Evolutionary conservation across 2,888 invertebrate genomes (phyloP), one percentile per base, ranked within the genome.

Genomic region (Amphipyra berbera): DNA sequence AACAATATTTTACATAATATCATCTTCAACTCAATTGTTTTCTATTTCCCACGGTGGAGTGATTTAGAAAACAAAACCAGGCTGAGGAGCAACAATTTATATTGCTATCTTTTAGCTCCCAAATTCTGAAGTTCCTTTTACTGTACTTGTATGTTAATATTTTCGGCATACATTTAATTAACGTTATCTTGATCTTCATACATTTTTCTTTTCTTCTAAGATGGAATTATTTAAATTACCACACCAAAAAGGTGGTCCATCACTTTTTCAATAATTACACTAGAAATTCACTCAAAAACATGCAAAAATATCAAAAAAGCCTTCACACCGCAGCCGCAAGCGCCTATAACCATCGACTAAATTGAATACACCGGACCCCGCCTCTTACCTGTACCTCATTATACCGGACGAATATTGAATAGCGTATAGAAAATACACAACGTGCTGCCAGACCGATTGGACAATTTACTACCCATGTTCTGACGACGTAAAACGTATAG

Each of bases 301-400:
- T 41, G 21, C 6, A 7, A 21, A 48, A 35, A 50, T 33, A 42
- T 30, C 10, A 3, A 56, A 62, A 70, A 59, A 44, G 56, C 59
- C 40, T 33, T 42, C 21, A 52, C 54, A 52, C 59, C 21, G 12
- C 7, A 60, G 63, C 44, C 27, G 6, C 61, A 73, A 63, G 50
- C 55, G 67, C 33, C 56, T 61, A 33, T 42, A 14, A 69, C 65
- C 77, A 53, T 46, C 56, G 40, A 35, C 58, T 47, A 74, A 74
- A 79, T 82, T 79, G 78, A 82, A 82, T 75, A 69, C 68, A 70
- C 21, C 41, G 50, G 58, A 61, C 63, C 78, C 74, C 86, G 84
- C 86, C 86, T 67, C 75, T 85, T 81, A 76, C 81, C 78, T 86
- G 84, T 85, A 79, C 81, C 74, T 79, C 71, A 78, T 82, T 80